Percentiles rank a stretch among this genome's conserved stretches.
These are phyloP conservation scores for Oreamnos americanus DNA, from an alignment of 2,113 vertebrate genomes.

Conservation along the genomic window DNA sequence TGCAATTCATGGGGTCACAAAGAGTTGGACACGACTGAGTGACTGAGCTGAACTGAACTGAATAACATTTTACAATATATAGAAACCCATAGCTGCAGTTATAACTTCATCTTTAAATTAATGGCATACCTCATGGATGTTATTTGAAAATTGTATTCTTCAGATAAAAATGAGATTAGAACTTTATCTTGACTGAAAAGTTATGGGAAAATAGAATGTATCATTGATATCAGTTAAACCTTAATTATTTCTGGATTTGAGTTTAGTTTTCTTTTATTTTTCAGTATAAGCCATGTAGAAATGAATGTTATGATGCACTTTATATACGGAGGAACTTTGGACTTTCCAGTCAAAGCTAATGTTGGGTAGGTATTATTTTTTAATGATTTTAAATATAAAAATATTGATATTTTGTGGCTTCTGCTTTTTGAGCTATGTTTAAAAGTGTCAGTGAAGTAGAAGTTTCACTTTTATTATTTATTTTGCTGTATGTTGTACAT, in stretches of 20 bases:
- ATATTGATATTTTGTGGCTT: conserved; percentile 32
- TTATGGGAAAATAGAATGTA: background rate
- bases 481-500: conserved; percentile 44
- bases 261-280: conserved; percentile 66
- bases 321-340: conserved; percentile 92
- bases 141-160: conserved; percentile 34
- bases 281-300: conserved; percentile 88
- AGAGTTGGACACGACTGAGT: background rate
- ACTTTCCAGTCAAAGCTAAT: conserved; percentile 88
- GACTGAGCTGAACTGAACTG: background rate
- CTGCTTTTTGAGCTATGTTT: conserved; percentile 45
- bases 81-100: background rate
- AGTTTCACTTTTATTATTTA: conserved; percentile 30
- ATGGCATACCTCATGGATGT: background rate
- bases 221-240: background rate
- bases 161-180: background rate
- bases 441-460: conserved; percentile 44
- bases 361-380: conserved; percentile 85
- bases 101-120: conserved; percentile 33
- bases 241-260: conserved; percentile 58
- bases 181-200: conserved; percentile 25
- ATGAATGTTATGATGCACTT: conserved; percentile 92
- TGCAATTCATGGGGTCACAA: background rate
- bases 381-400: conserved; percentile 46
- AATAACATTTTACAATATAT: background rate